Base-by-base conservation (phyloP, 1,140 invertebrate species). In the Heliconius nattereri region DNA sequence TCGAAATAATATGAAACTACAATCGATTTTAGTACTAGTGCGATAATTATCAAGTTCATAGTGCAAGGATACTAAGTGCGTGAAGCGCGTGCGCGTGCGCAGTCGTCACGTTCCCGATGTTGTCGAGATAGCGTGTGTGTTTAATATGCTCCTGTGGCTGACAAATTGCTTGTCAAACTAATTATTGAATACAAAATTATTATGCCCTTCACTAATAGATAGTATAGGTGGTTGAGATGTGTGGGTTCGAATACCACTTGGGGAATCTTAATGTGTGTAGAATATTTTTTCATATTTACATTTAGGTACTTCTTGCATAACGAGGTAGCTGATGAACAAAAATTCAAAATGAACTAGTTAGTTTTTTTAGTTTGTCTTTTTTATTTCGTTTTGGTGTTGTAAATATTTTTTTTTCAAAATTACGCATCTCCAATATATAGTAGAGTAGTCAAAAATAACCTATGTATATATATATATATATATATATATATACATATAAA, bases 21-120 rank as follows among this genome's bases (percentile, higher is more conserved):
- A 83, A 85, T 87, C 79, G 83, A 84, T 85, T 83, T 82, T 60
- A 81, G 78, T 77, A 78, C 75, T 77, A 70, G 75, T 78, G 32
- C 57, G 85, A 86, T 86, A 83, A 81, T 84, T 81, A 87, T 85
- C 79, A 83, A 79, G 83, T 85, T 81, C 84, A 80, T 78, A 86
- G 85, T 84, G 79, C 83, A 83, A 81, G 81, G 80, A 72, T 81
- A 73, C 75, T 66, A 80, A 82, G 84, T 85, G 83, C 83, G 83
- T 82, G 81, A 78, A 77, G 79, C 85, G 83, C 85, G 81, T 80
- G 83, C 84, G 83, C 85, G 79, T 80, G 83, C 83, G 78, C 81
- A 78, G 78, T 75, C 77, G 73, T 83, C 82, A 83, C 84, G 84
- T 49, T 78, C 78, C 78, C 79, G 83, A 77, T 74, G 72, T 76